Evolutionary conservation across 2,797 vertebrate species (phyloP).

Genomic region (Pempheris klunzingeri): DNA sequence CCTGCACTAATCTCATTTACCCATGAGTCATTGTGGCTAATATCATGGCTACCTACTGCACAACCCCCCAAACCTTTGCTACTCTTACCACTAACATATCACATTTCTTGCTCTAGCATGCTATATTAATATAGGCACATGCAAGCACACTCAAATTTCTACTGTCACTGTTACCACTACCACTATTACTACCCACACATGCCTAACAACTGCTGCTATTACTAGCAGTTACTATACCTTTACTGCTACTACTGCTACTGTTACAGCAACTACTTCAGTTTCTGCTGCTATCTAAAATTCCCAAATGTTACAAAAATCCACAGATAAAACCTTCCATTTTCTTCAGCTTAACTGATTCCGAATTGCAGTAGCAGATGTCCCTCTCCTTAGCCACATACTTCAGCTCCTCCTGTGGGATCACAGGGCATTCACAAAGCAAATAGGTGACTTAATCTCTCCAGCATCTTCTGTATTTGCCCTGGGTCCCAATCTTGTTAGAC

Average conservation of each 20-base stretch:
- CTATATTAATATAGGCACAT: conserved; percentile 1
- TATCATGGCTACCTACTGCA: conserved; percentile 40
- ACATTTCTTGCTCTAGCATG: no score
- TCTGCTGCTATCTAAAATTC: neutral
- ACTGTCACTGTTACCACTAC: neutral
- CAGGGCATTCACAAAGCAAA: neutral
- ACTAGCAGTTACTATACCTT: neutral
- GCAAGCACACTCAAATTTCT: neutral
- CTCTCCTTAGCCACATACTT: neutral
- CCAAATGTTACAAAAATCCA: neutral
- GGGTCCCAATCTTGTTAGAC: neutral
- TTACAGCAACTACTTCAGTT: neutral
- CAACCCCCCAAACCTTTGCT: conserved; percentile 17
- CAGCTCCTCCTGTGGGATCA: neutral
- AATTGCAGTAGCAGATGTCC: neutral
- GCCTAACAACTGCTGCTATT: neutral
- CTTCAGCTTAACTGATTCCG: neutral
- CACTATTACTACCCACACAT: neutral
- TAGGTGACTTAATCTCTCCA: neutral
- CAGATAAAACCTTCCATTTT: neutral
- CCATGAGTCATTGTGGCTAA: conserved; percentile 65
- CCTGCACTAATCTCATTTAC: conserved; percentile 73
- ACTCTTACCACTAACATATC: conserved; percentile 11
- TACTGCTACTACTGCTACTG: neutral
- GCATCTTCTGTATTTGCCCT: neutral